Evolutionary conservation across 2,113 vertebrate genomes (phyloP), one percentile per base, ranked within the genome.

Genomic region (Malurus cyaneus): DNA sequence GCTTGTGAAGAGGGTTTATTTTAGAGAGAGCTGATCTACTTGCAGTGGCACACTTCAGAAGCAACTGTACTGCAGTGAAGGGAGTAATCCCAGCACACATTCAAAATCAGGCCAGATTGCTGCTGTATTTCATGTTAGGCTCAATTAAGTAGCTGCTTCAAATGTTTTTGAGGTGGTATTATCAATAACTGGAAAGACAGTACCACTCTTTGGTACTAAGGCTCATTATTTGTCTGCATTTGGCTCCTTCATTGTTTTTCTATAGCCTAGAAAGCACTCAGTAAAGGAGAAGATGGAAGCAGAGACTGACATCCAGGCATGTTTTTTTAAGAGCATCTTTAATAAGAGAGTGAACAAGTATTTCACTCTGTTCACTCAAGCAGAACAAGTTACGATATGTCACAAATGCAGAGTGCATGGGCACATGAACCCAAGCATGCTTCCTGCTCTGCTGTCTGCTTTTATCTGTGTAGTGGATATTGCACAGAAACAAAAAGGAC

Each of bases 21-120:
- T 89, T 93, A 57, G 61, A 81, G 17, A 62, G 60, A 86, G 32
- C 54, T 90, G 71, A 80, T 92, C 39, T 81, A 24, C 47, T 84
- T 90, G 64, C 56, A 28, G 71, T 42, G 50, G 62, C 62, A 77
- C 14, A 31, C 59, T 88, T 94, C 42, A 70, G 71, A 76, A 80
- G n/a, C 41, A 69, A 67, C 31, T 60, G 23, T 78, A 18, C 56
- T 88, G 74, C 67, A 57, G 13, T 53, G 57, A 83, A 56, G 44
- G 49, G 16, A 91, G 23, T 71, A 79, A 72, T 91, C 57, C 66
- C 53, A 87, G 57, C 53, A 85, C n/a, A 52, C 28, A 29, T 18
- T 71, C 61, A 56, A 89, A 95, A 93, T 87, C 65, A 89, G 87
- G 84, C 53, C 82, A 28, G 20, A 60, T 77, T 90, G 74, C 53